Evolutionary conservation across 2,888 invertebrate genomes (phyloP), one percentile per base, ranked within the genome.

Genomic region (Spilarctia lutea): DNA sequence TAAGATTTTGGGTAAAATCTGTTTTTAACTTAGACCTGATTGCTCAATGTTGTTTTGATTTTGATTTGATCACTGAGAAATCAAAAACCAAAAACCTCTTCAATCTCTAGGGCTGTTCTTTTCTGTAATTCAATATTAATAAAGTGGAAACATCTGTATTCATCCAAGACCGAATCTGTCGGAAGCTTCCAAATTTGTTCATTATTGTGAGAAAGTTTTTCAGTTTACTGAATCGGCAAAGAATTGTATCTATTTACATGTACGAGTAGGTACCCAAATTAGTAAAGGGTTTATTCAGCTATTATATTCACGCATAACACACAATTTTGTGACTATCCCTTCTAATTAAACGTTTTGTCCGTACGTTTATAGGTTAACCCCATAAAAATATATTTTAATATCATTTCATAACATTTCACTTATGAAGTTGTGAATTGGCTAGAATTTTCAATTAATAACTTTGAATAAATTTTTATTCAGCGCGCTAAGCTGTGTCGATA

Each of bases 401-500:
- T 30, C 2, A 71, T 35, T 35, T 18, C 10, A 48, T 33, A 24
- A 48, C n/a, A 20, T 39, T n/a, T 52, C 11, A 16, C 30, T 63
- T 16, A 27, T 6, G 30, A 63, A 30, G 27, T 42, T 39, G 1
- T 42, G 39, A 66, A 66, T n/a, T 66, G 39, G 11, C 42, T n/a
- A n/a, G 24, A 39, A n/a, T n/a, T 20, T 35, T 39, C 27, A 71
- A 63, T 30, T 42, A 65, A 71, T 63, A 65, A 63, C 20, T 30
- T 70, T n/a, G 63, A 42, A 45, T 65, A 39, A 71, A 65, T 71
- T 56, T 66, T 72, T 73, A 60, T 69, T 65, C 33, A 65, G 68
- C 60, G 72, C 68, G 81, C 73, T 72, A 76, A 76, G 71, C 56
- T 66, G 76, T 73, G 76, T 75, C 78, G 77, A 72, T 85, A 84